These are phyloP conservation scores for Syrrhaptes paradoxus DNA, from an alignment of 2,113 vertebrate genomes.

Conservation along the genomic window DNA sequence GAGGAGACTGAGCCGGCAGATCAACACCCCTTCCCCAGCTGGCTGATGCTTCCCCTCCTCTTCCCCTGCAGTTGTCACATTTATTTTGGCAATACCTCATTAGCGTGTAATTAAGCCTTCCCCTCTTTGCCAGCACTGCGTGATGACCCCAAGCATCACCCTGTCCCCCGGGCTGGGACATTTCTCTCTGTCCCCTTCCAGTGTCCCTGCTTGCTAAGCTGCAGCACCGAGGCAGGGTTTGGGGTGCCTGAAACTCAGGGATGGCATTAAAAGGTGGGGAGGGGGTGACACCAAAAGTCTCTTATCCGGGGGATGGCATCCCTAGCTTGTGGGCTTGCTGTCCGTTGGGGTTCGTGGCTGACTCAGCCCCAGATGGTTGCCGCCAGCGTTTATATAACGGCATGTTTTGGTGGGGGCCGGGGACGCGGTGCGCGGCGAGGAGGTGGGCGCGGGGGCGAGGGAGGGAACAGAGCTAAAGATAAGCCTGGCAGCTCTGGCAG, in stretches of 20 bases:
- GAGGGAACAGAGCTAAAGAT: constrained; percentile 70
- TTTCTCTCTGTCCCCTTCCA: not conserved
- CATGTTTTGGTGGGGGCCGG: constrained; percentile 59
- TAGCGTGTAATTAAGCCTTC: not conserved
- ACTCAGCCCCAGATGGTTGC: constrained; percentile 62
- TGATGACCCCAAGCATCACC: not conserved
- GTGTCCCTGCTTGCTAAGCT: not conserved
- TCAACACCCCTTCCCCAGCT: not conserved
- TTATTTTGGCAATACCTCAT: constrained; percentile 2
- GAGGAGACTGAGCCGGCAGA: not conserved
- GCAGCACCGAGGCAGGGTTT: accelerated
- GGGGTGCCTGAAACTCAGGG: accelerated
- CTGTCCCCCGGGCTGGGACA: not conserved
- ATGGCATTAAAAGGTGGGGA: accelerated
- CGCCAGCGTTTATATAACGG: constrained; percentile 17
- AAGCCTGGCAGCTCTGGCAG: constrained; percentile 51
- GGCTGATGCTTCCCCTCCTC: not conserved
- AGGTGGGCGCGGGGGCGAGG: constrained; percentile 58
- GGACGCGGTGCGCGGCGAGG: constrained; percentile 39
- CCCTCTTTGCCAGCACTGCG: not conserved
- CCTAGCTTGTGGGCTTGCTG: not conserved
- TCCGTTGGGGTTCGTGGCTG: constrained; percentile 36
- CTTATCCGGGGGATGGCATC: not conserved
- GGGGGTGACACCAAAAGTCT: not conserved
- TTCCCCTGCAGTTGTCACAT: not conserved